Evolutionary conservation across 2,113 vertebrate species (phyloP).

Genomic region (Perca schrenkii): DNA sequence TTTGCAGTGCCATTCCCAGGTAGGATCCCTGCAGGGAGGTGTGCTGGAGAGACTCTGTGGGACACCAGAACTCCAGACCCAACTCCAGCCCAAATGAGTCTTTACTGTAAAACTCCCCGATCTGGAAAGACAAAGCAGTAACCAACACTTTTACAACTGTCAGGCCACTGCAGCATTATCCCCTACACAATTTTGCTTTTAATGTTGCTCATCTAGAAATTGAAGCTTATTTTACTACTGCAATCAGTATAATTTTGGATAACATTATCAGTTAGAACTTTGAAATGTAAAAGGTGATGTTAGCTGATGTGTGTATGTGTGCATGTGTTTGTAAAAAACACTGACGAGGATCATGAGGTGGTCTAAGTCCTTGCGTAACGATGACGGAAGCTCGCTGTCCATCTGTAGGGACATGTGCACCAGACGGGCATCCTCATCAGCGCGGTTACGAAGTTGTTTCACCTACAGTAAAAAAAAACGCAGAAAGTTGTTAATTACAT

Average conservation of each 20-base stretch:
- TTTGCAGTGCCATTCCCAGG: constrained; percentile 92
- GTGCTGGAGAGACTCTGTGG: constrained; percentile 94
- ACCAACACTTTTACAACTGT: neutral
- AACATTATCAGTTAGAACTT: neutral
- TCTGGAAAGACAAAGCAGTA: constrained; percentile 79
- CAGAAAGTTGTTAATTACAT: neutral
- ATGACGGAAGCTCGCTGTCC: constrained; percentile 93
- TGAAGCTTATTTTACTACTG: neutral
- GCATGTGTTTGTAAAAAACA: neutral
- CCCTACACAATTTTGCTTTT: neutral
- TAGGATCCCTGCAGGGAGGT: constrained; percentile 93
- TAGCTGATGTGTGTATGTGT: neutral
- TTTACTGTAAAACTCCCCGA: constrained; percentile 93
- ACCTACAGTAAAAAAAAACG: constrained; percentile 83
- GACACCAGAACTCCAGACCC: constrained; percentile 96
- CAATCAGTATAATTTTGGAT: neutral
- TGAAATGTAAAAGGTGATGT: neutral
- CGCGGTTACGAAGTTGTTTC: constrained; percentile 96
- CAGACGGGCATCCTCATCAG: constrained; percentile 96
- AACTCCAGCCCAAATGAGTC: constrained; percentile 93
- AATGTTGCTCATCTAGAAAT: neutral
- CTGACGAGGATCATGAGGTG: constrained; percentile 96
- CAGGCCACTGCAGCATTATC: neutral
- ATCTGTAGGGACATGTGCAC: constrained; percentile 97
- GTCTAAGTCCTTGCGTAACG: constrained; percentile 92